phyloP scores from a whole-genome alignment of 2,888 invertebrate genomes.

The Ecliptopera silaceata region DNA sequence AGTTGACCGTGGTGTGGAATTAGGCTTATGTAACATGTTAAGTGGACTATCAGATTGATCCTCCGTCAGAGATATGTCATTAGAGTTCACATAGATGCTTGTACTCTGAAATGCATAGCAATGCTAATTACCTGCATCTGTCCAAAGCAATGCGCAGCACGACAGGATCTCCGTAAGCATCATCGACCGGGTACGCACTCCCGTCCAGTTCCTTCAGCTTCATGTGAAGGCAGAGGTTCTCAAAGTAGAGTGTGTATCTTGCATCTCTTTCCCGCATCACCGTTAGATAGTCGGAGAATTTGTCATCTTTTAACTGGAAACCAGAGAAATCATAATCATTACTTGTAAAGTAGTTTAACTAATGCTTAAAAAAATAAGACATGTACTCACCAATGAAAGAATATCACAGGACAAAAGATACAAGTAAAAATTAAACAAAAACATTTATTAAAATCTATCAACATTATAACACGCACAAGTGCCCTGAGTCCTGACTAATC shows the following conservation, averaged over 20 bases:
- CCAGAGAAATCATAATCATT: not conserved
- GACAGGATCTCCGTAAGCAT: conserved; percentile 62
- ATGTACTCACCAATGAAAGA: conserved; percentile 6
- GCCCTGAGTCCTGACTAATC: too few relatives aligned
- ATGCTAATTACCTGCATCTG: conserved; percentile 61
- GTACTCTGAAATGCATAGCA: too few relatives aligned
- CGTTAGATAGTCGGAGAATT: conserved; percentile 65
- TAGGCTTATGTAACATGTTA: too few relatives aligned
- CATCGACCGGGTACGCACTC: conserved; percentile 47
- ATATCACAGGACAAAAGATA: too few relatives aligned
- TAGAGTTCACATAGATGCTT: too few relatives aligned
- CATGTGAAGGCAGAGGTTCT: conserved; percentile 68
- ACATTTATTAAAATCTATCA: too few relatives aligned
- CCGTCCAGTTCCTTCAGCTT: conserved; percentile 65
- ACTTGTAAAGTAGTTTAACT: not conserved
- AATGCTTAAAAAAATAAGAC: not conserved
- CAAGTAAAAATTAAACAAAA: too few relatives aligned
- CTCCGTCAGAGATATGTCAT: too few relatives aligned
- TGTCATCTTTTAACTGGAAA: conserved; percentile 63
- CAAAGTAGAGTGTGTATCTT: conserved; percentile 71
- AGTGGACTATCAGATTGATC: too few relatives aligned
- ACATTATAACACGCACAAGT: too few relatives aligned
- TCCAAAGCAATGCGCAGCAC: conserved; percentile 71
- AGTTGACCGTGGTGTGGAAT: too few relatives aligned
- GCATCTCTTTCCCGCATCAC: conserved; percentile 74